These are phyloP conservation scores for Chanos chanos DNA, from an alignment of 2,797 vertebrate species.

Conservation along the genomic window DNA sequence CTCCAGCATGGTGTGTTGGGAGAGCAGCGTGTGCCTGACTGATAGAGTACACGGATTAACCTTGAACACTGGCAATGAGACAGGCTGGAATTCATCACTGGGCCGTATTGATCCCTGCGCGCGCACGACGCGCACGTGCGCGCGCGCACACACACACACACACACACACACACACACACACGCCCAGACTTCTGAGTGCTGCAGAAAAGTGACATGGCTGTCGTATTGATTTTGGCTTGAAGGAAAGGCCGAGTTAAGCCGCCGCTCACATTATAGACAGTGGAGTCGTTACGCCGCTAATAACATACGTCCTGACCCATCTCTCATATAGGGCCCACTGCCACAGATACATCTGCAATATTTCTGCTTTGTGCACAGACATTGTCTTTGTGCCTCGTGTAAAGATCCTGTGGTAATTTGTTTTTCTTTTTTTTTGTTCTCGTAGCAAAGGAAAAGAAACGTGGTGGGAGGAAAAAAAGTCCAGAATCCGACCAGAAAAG, in stretches of 20 bases:
- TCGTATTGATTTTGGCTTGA: conserved; percentile 33
- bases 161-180: neutral
- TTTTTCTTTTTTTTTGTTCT: too few species aligned
- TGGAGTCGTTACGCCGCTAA: conserved; percentile 26
- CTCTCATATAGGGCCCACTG: too few species aligned
- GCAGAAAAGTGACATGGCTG: conserved; percentile 39
- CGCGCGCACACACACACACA: neutral
- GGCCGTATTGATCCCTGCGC: conserved; percentile 31
- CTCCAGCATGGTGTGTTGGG: neutral
- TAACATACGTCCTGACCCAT: conserved; percentile 17
- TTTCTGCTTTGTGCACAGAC: too few species aligned
- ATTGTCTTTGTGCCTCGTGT: too few species aligned
- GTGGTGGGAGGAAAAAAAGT: too few species aligned
- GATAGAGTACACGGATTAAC: conserved; percentile 45
- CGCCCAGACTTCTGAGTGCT: conserved; percentile 36
- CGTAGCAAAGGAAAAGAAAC: too few species aligned
- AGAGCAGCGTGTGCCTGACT: conserved; percentile 8
- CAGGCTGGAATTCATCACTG: conserved; percentile 41
- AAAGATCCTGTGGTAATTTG: too few species aligned
- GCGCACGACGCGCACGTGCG: neutral
- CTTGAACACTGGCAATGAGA: conserved; percentile 18
- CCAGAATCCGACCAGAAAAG: too few species aligned
- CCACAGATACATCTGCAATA: too few species aligned
- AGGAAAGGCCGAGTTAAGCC: conserved; percentile 18
- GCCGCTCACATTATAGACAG: conserved; percentile 28